Evolutionary conservation across 2,113 vertebrate species (phyloP).

Genomic region (Neoarius graeffei): DNA sequence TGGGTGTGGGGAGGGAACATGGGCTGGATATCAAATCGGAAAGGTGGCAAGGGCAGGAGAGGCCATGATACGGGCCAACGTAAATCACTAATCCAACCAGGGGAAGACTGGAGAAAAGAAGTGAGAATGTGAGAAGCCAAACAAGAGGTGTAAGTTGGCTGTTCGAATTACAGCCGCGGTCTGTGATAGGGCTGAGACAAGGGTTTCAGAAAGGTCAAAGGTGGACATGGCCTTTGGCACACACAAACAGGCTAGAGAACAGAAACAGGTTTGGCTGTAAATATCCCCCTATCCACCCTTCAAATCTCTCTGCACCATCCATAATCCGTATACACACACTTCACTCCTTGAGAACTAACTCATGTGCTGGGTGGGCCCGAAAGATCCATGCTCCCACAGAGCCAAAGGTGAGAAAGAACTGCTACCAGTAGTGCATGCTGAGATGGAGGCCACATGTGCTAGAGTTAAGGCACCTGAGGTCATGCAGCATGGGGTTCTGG

Average conservation of each 20-base stretch:
- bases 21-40: constrained; percentile 40
- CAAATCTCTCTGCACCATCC: constrained; percentile 36
- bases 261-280: constrained; percentile 43
- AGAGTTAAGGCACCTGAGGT: constrained; percentile 23
- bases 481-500: background rate
- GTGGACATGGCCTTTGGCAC: constrained; percentile 39
- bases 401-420: constrained; percentile 48
- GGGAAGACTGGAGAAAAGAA: background rate
- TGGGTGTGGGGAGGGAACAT: constrained; percentile 51
- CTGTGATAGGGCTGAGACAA: constrained; percentile 31
- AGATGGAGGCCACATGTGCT: constrained; percentile 49
- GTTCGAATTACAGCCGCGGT: constrained; percentile 31
- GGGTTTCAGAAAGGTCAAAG: constrained; percentile 45
- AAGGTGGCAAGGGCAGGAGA: constrained; percentile 51
- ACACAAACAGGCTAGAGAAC: background rate
- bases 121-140: background rate
- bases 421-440: constrained; percentile 28
- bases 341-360: constrained; percentile 37
- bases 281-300: constrained; percentile 34
- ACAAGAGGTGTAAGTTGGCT: background rate
- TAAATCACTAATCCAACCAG: constrained; percentile 43
- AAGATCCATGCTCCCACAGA: constrained; percentile 27
- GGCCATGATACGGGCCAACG: constrained; percentile 55
- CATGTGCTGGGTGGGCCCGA: constrained; percentile 18
- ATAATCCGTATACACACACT: constrained; percentile 40